Percentiles rank a stretch among this genome's conserved stretches.
Evolutionary conservation across 2,888 invertebrate species (phyloP).

Genomic region (Euplagia quadripunctaria): DNA sequence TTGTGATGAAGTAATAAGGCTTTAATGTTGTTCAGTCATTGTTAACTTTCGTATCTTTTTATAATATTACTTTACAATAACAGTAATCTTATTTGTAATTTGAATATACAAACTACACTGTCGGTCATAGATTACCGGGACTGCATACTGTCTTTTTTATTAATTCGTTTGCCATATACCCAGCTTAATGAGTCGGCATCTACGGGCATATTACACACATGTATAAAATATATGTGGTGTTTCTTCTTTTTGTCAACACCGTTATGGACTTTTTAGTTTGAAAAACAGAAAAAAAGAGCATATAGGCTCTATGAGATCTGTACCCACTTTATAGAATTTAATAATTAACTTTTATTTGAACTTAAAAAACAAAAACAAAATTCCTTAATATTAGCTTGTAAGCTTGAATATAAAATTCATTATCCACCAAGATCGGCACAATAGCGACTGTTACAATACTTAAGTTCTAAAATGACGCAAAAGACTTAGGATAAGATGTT

Average conservation of each 20-base stretch:
- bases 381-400: too few species aligned
- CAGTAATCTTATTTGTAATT: too few species aligned
- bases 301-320: background rate
- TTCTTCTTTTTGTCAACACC: background rate
- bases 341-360: too few species aligned
- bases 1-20: constrained; percentile 1
- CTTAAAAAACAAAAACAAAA: too few species aligned
- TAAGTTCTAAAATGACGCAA: background rate
- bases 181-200: too few species aligned
- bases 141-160: too few species aligned
- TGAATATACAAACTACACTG: too few species aligned
- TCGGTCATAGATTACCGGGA: background rate
- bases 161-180: too few species aligned
- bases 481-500: background rate
- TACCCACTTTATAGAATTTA: background rate
- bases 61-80: background rate
- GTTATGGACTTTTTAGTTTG: background rate
- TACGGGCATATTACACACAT: too few species aligned
- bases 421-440: too few species aligned
- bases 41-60: background rate
- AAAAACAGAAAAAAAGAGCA: background rate
- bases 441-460: background rate
- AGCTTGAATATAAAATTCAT: too few species aligned
- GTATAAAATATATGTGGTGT: background rate
- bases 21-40: background rate